Evolutionary conservation across 2,113 vertebrate species (phyloP), one percentile per base, ranked within the genome.

Genomic region (Candoia aspera): DNA sequence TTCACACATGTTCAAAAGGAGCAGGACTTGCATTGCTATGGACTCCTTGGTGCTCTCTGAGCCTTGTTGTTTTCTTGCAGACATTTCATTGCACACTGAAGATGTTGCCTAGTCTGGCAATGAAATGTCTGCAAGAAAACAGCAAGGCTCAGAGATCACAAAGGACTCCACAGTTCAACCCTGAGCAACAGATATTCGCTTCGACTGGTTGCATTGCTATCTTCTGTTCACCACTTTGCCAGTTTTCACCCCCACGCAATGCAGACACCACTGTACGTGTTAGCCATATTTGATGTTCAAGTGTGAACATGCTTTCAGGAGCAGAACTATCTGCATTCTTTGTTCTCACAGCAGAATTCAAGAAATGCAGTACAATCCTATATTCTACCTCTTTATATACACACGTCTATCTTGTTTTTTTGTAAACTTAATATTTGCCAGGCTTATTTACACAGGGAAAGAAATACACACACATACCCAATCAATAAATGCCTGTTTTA

Each of bases 271-370:
- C 17, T 79, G 12, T 17, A 19, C 15, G 13, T 33, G 15, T 17
- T 73, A 0, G 8, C 79, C 42, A 59, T 79, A 49, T 58, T n/a
- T 59, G 23, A 19, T 33, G 29, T 26, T 46, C 86, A 86, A 26
- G 6, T 26, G 10, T 29, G 89, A 19, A 94, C 42, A 93, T 15
- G 5, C 24, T 3, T 92, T 79, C 49, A 59, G 91, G 92, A 10
- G 42, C 88, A 90, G 10, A n/a, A 15, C 95, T 88, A 59, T 90
- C 92, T 88, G 54, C 91, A n/a, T n/a, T n/a, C n/a, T 55, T 94
- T 93, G 4, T 19, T 13, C 89, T 91, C 89, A 88, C 84, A 94
- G 92, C 29, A 24, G 88, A 92, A 91, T 53, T 26, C 13, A 64
- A 37, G 49, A 87, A 91, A 62, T 62, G 11, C 42, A 54, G 5